These are phyloP conservation scores for Yponomeuta sedellus DNA, from an alignment of 2,888 invertebrate genomes.

Conservation along the genomic window DNA sequence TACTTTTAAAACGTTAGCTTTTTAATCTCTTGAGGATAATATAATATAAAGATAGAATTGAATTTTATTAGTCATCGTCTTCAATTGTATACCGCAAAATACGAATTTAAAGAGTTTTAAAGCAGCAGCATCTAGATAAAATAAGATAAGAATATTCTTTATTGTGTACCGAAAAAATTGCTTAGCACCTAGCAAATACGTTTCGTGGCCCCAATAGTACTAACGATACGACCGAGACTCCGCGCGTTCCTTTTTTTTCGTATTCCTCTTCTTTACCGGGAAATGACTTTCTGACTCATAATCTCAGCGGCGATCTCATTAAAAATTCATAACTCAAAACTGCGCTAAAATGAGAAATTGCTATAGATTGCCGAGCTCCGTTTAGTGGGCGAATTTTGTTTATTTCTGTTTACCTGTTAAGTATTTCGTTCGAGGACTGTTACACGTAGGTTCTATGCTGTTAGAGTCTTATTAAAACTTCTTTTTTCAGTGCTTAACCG, in stretches of 20 bases:
- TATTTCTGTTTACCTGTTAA: not conserved
- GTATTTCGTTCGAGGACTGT: not conserved
- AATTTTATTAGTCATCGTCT: too few species aligned
- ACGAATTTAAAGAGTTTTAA: too few species aligned
- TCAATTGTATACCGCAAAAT: too few species aligned
- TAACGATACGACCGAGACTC: constrained; percentile 60
- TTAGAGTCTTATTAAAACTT: too few species aligned
- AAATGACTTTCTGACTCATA: constrained; percentile 78
- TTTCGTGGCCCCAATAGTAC: constrained; percentile 48
- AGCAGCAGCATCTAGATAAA: too few species aligned
- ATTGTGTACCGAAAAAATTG: too few species aligned
- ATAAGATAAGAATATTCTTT: too few species aligned
- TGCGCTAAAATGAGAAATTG: constrained; percentile 72
- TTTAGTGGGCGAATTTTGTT: not conserved
- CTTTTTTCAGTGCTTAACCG: too few species aligned
- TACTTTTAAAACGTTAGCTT: too few species aligned
- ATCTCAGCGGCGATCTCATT: constrained; percentile 79
- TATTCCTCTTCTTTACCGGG: constrained; percentile 67
- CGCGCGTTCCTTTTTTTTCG: constrained; percentile 52
- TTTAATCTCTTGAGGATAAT: too few species aligned
- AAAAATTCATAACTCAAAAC: constrained; percentile 79
- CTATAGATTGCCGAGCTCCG: not conserved
- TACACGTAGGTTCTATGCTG: not conserved
- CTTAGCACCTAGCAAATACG: too few species aligned
- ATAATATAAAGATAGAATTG: too few species aligned